These are phyloP conservation scores for Sitta carolinensis DNA, from an alignment of 2,797 vertebrate genomes.

Conservation along the genomic window DNA sequence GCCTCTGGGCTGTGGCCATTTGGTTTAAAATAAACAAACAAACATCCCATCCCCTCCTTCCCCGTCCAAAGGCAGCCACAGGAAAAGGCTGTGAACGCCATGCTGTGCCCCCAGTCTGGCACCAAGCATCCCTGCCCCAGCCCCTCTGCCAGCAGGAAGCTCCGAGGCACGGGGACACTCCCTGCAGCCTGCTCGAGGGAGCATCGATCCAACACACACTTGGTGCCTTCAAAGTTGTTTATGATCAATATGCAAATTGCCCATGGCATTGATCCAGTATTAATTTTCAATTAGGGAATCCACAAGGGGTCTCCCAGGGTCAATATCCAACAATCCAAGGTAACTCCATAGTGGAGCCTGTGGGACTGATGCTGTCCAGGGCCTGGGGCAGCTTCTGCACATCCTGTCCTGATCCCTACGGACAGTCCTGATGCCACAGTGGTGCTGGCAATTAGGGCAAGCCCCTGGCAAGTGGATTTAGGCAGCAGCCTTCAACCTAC, in stretches of 20 bases:
- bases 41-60: not conserved
- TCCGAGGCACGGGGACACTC: constrained; percentile 76
- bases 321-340: constrained; percentile 93
- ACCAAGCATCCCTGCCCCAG: not conserved
- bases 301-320: constrained; percentile 94
- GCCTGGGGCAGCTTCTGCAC: not conserved
- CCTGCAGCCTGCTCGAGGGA: constrained; percentile 85
- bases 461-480: not conserved
- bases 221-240: constrained; percentile 98
- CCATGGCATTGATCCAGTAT: constrained; percentile 97
- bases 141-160: constrained; percentile 77
- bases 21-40: not conserved
- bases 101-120: accelerated
- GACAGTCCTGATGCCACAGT: not conserved
- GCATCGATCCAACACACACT: constrained; percentile 95
- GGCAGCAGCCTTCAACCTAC: not conserved
- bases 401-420: not conserved
- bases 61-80: not conserved
- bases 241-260: constrained; percentile 99
- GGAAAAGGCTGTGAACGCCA: not conserved
- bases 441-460: not conserved
- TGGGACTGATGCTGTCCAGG: not conserved
- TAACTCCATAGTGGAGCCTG: constrained; percentile 67
- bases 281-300: constrained; percentile 99
- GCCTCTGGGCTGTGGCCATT: accelerated